These are phyloP conservation scores for Stenolophus ochropezus DNA, from an alignment of 2,888 invertebrate species.

Conservation along the genomic window DNA sequence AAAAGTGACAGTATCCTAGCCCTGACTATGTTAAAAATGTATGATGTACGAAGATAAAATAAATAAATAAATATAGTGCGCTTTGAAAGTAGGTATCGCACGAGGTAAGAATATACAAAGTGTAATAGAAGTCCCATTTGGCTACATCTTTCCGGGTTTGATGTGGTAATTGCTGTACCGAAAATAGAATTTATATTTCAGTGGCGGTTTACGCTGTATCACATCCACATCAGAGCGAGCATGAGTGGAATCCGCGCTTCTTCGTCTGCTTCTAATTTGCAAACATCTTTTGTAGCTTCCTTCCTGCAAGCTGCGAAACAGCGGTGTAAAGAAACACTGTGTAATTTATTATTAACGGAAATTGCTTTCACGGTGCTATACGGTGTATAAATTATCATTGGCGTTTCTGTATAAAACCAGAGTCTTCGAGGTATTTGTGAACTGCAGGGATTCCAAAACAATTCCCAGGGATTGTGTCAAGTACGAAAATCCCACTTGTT, in stretches of 20 bases:
- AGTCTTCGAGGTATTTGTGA: neutral
- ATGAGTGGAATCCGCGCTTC: neutral
- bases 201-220: neutral
- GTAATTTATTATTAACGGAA: slow-evolving; percentile 39
- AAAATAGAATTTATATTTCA: neutral
- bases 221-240: neutral
- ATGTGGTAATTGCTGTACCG: neutral
- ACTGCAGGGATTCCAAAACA: neutral
- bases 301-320: slow-evolving; percentile 5
- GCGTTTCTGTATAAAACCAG: slow-evolving; percentile 22
- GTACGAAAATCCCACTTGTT: neutral
- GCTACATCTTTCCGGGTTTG: no score
- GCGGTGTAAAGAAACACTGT: slow-evolving; percentile 24
- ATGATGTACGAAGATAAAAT: no score
- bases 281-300: slow-evolving; percentile 35
- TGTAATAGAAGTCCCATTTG: no score
- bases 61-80: no score
- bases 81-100: no score
- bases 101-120: no score
- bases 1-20: no score
- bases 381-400: slow-evolving; percentile 33
- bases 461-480: neutral
- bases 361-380: slow-evolving; percentile 32
- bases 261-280: slow-evolving; percentile 2
- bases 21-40: no score